These are phyloP conservation scores for Dipodomys stephensi DNA, from an alignment of 2,113 vertebrate species.

Conservation along the genomic window DNA sequence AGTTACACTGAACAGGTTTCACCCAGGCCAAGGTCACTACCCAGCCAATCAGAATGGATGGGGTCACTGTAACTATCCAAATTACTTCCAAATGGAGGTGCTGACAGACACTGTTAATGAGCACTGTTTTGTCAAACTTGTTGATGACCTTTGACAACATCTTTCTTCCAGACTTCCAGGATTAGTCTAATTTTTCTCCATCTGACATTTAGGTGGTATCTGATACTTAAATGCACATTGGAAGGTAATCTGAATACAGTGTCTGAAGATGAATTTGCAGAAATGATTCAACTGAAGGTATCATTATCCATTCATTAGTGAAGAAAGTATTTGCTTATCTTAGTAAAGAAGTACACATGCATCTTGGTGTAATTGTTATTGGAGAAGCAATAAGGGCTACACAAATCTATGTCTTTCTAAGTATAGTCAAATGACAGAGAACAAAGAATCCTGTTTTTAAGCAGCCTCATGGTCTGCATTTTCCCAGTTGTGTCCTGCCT, in stretches of 20 bases:
- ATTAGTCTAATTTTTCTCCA: conserved; percentile 49
- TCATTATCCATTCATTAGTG: conserved; percentile 60
- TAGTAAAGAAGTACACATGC: conserved; percentile 15
- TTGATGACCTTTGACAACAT: conserved; percentile 75
- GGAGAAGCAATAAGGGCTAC: not conserved
- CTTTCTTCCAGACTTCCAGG: conserved; percentile 57
- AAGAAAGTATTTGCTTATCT: conserved; percentile 65
- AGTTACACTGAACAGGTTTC: conserved; percentile 43
- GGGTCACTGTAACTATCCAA: conserved; percentile 75
- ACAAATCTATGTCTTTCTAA: not conserved
- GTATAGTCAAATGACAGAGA: not conserved
- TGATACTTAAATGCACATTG: conserved; percentile 68
- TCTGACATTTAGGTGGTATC: conserved; percentile 60
- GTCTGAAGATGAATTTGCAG: conserved; percentile 22
- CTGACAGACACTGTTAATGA: conserved; percentile 74
- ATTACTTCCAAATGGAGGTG: conserved; percentile 81
- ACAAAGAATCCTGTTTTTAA: not conserved
- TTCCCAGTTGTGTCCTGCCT: not conserved
- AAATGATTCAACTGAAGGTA: conserved; percentile 31
- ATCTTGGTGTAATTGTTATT: not conserved
- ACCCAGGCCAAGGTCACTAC: conserved; percentile 73
- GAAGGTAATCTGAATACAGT: conserved; percentile 55
- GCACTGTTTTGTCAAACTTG: conserved; percentile 57
- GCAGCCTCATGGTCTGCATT: not conserved
- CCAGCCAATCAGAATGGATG: conserved; percentile 57